Evolutionary conservation across 2,113 vertebrate genomes (phyloP).

Genomic region (Paracanthobrama guichenoti): DNA sequence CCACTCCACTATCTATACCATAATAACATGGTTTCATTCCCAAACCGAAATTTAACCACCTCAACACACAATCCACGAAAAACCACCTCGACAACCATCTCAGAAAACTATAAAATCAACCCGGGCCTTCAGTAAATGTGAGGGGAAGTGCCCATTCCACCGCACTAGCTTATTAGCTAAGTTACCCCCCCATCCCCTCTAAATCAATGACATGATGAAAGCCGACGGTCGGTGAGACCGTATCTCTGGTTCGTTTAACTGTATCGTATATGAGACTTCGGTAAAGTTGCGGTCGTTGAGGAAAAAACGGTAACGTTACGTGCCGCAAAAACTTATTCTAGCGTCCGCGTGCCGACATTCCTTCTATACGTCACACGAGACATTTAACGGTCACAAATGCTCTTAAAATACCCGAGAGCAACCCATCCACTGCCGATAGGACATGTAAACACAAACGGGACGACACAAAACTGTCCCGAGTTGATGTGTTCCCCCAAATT

Average conservation of each 20-base stretch:
- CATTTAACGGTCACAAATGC: slow-evolving; percentile 1
- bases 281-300: neutral
- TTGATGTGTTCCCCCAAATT: neutral
- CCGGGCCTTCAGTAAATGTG: neutral
- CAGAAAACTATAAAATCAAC: neutral
- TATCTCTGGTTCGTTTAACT: neutral
- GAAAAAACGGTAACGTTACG: neutral
- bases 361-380: neutral
- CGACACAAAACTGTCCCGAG: too few relatives aligned
- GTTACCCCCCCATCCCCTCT: too few relatives aligned
- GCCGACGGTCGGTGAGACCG: neutral
- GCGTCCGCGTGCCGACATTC: slow-evolving; percentile 14
- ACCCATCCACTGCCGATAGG: neutral
- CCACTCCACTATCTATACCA: neutral
- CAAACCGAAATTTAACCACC: neutral
- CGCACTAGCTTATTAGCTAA: slow-evolving; percentile 19
- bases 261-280: neutral
- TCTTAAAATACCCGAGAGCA: neutral
- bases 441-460: neutral
- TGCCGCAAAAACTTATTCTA: slow-evolving; percentile 4
- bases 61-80: neutral
- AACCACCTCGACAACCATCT: neutral
- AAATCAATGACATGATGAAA: slow-evolving; percentile 13
- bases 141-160: neutral
- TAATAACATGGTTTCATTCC: neutral